phyloP scores from a whole-genome alignment of 2,797 vertebrate species.

The Bradypus variegatus region DNA sequence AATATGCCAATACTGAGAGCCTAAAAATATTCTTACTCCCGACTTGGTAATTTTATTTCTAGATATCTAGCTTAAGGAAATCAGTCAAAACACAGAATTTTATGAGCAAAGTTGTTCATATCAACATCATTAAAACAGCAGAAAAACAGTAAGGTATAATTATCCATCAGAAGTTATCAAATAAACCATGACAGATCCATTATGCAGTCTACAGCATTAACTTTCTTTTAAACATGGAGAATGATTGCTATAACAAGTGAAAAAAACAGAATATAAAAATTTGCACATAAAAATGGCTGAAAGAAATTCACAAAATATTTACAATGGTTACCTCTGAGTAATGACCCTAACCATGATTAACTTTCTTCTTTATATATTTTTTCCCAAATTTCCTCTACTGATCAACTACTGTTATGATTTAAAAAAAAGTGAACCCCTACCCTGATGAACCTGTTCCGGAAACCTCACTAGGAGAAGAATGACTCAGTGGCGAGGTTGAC shows the following conservation, averaged over 20 bases:
- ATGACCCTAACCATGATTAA: neutral
- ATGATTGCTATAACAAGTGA: neutral
- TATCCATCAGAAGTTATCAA: neutral
- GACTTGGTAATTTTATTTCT: neutral
- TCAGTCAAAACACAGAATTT: neutral
- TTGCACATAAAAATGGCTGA: neutral
- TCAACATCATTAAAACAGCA: neutral
- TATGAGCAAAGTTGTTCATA: neutral
- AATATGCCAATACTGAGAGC: neutral
- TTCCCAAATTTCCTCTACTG: neutral
- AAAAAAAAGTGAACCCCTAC: constrained; percentile 58
- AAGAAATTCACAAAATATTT: constrained; percentile 20
- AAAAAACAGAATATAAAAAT: neutral
- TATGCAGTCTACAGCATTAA: neutral
- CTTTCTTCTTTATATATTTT: neutral
- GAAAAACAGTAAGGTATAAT: neutral
- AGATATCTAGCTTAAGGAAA: neutral
- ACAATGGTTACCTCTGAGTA: neutral
- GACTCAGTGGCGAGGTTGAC: constrained; percentile 90
- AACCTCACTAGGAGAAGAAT: constrained; percentile 93
- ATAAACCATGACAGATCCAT: neutral
- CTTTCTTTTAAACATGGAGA: neutral
- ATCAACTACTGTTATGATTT: neutral
- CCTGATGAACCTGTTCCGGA: constrained; percentile 75
- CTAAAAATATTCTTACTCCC: neutral